Evolutionary conservation across 1,140 invertebrate species (phyloP).

Genomic region (Saccostrea cuccullata): DNA sequence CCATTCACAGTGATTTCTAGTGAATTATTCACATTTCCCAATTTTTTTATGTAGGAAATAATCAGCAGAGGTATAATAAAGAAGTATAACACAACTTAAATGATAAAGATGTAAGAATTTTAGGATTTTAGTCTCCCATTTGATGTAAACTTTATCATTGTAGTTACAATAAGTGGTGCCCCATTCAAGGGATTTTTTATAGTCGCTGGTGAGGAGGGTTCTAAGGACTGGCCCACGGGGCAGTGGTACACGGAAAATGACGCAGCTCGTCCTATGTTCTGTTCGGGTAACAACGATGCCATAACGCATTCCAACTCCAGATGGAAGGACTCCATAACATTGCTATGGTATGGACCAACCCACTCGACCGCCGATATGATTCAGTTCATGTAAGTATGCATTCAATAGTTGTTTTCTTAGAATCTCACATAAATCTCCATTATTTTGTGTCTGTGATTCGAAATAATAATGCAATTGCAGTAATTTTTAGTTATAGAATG

Average conservation of each 20-base stretch:
- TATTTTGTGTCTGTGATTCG: no score
- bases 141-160: neutral
- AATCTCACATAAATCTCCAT: neutral
- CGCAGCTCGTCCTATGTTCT: constrained; percentile 47
- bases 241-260: constrained; percentile 50
- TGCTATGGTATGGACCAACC: constrained; percentile 52
- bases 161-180: constrained; percentile 49
- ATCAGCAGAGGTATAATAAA: no score
- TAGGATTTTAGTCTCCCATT: no score
- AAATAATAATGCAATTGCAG: no score
- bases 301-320: constrained; percentile 48
- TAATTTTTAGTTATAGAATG: no score
- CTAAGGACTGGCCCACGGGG: constrained; percentile 52
- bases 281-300: constrained; percentile 47
- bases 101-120: no score
- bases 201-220: constrained; percentile 51
- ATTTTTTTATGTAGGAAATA: no score
- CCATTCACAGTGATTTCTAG: no score
- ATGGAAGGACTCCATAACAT: constrained; percentile 52
- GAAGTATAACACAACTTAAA: no score
- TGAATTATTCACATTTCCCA: no score
- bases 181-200: constrained; percentile 58
- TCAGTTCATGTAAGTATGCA: constrained; percentile 51
- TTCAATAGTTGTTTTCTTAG: neutral
- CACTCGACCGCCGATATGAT: constrained; percentile 51